Conservation (phyloP, 2,797 vertebrate genomes). For the Chelidonichthys spinosus region DNA sequence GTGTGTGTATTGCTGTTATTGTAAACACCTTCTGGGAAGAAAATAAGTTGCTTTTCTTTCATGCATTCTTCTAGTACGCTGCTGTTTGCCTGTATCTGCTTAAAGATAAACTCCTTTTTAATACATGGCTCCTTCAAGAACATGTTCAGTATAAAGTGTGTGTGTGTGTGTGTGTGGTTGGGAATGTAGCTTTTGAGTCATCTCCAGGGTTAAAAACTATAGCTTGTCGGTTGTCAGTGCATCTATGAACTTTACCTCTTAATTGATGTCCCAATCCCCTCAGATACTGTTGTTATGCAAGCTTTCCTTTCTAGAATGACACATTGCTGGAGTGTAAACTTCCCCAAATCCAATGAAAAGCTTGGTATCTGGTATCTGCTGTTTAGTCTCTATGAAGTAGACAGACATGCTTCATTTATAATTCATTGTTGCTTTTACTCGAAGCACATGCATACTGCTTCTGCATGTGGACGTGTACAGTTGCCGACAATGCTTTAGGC, state of each 20-base stretch:
- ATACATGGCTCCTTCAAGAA: conserved; percentile 40
- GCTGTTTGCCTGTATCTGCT: conserved; percentile 53
- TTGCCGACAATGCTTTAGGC: neutral
- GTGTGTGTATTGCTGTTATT: conserved; percentile 22
- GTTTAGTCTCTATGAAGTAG: neutral
- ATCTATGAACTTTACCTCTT: neutral
- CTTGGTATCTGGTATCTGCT: neutral
- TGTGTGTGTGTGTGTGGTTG: neutral
- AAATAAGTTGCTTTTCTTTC: conserved; percentile 42
- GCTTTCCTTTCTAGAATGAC: neutral
- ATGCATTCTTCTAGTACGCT: conserved; percentile 18
- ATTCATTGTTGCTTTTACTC: neutral
- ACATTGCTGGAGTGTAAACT: conserved; percentile 3
- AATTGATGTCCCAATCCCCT: neutral
- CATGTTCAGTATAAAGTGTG: conserved; percentile 33
- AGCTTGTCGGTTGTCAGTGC: neutral
- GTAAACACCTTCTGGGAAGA: conserved; percentile 44
- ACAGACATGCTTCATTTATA: neutral
- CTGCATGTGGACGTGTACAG: neutral
- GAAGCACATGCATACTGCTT: neutral
- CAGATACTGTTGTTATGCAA: neutral
- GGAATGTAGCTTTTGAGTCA: conserved; percentile 21
- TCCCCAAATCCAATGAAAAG: neutral
- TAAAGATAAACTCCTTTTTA: conserved; percentile 47
- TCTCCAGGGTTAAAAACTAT: conserved; percentile 16